These are phyloP conservation scores for Bombyx mandarina DNA, from an alignment of 1,140 invertebrate species.

Conservation along the genomic window DNA sequence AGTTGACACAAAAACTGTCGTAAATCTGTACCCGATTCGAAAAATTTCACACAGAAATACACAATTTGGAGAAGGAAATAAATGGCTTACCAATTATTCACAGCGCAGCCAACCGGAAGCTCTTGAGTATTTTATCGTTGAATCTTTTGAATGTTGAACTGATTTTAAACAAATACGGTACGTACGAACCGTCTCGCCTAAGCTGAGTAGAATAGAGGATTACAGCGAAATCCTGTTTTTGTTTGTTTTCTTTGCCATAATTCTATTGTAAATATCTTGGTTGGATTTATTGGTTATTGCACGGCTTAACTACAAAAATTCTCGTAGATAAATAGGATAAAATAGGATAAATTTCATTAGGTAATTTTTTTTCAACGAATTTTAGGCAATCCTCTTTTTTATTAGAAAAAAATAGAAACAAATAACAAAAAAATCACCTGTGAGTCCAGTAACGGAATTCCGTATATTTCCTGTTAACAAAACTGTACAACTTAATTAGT, in stretches of 20 bases:
- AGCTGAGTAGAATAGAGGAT: slow-evolving; percentile 54
- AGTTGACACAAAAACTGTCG: slow-evolving; percentile 38
- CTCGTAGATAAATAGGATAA: neutral
- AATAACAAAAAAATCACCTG: no score
- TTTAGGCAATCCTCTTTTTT: no score
- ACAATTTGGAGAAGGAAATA: slow-evolving; percentile 54
- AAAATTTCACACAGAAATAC: slow-evolving; percentile 41
- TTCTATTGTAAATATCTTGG: slow-evolving; percentile 17
- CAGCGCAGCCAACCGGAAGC: slow-evolving; percentile 54
- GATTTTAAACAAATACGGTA: slow-evolving; percentile 60
- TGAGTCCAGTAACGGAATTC: slow-evolving; percentile 11
- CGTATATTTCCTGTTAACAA: slow-evolving; percentile 18
- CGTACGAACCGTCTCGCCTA: slow-evolving; percentile 39
- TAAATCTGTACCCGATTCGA: slow-evolving; percentile 59
- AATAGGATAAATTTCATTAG: no score
- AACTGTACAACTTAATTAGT: slow-evolving; percentile 22
- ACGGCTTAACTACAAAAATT: slow-evolving; percentile 4
- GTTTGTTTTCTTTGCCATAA: slow-evolving; percentile 63
- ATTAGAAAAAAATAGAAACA: no score
- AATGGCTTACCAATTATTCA: slow-evolving; percentile 56
- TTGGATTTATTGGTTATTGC: slow-evolving; percentile 23
- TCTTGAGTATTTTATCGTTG: slow-evolving; percentile 54
- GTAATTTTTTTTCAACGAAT: no score
- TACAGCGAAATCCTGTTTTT: slow-evolving; percentile 65
- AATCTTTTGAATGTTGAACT: slow-evolving; percentile 39